Evolutionary conservation across 2,888 invertebrate genomes (phyloP), one percentile per base, ranked within the genome.

Genomic region (Trachelus tabidus): DNA sequence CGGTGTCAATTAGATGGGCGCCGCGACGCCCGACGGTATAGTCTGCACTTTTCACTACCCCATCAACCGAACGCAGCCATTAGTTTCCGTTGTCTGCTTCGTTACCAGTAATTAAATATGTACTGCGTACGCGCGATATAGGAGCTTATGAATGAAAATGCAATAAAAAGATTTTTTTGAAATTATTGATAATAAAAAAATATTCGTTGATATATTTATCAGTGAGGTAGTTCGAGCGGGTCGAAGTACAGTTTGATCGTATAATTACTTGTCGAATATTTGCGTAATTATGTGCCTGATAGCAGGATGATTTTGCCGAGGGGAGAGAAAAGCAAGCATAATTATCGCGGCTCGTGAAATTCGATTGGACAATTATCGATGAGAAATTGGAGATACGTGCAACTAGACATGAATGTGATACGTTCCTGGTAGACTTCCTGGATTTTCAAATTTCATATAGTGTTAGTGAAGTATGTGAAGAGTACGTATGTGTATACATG

Each of bases 1-100:
- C 76, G 79, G 76, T 79, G 76, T 83, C 79, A 80, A 82, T 83
- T 80, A 81, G 78, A 73, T 40, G 76, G 77, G 75, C 75, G 71
- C 15, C 75, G 75, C 56, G 68, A 73, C 31, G 34, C 56, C 23
- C 56, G 23, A 56, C 56, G 0, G 23, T 23, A 9, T 56, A 56
- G 74, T 40, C 69, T 23, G 77, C 56, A 73, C 69, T 83, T 80
- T 83, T 71, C 77, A 56, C 56, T 15, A 56, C 23, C 56, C 56
- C 56, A 9, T 56, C 23, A 56, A 56, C 56, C 23, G 23, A 56
- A 56, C 56, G 56, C 23, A 2, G 9, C 56, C 23, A 56, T 56
- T 56, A 56, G 56, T 56, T 23, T 56, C 9, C 56, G 23, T 56
- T 56, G 23, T 56, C 56, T 23, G 56, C 23, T 56, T 56, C 56